Evolutionary conservation across 2,888 invertebrate genomes (phyloP), one percentile per base, ranked within the genome.

Genomic region (Metopia argyrocephala): DNA sequence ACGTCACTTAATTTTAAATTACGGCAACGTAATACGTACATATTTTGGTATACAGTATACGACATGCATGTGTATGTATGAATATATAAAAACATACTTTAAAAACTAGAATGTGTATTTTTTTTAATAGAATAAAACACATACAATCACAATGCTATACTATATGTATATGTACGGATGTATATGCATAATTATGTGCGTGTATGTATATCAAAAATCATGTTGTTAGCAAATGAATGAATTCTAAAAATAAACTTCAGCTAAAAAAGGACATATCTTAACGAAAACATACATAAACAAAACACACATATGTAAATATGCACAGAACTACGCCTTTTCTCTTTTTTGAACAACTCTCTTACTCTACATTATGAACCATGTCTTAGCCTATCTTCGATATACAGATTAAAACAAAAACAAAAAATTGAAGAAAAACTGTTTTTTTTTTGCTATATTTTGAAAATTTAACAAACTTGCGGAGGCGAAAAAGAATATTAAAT

Each of bases 171-270:
- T 62, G 15, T 64, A 48, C 25, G 12, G 31, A 65, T n/a, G n/a
- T 18, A 31, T 48, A n/a, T 18, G 54, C 27, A 18, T 46, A 21
- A 21, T 20, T 38, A 48, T 21, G 45, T 61, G 5, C 25, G 21
- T 31, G 61, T 45, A 15, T 12, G 20, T 57, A 23, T 45, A 74
- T 66, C 59, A 46, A 66, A 28, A n/a, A 38, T 46, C 61, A 45
- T 15, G 21, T 64, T 64, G 56, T 59, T 48, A 62, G 69, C 70
- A 31, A 54, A 69, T 70, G 73, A 80, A 80, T 80, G 78, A 66
- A 66, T 20, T 78, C 78, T 78, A 81, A 74, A 81, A 78, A 78
- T 81, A 81, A 78, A 81, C 25, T 45, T 78, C 70, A 81, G 81
- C 78, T 74, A 65, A 65, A 76, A 69, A 48, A 21, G 50, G 38